Percentiles rank a stretch among this genome's conserved stretches.
Evolutionary conservation across 2,797 vertebrate genomes (phyloP).

Genomic region (Centroberyx gerrardi): DNA sequence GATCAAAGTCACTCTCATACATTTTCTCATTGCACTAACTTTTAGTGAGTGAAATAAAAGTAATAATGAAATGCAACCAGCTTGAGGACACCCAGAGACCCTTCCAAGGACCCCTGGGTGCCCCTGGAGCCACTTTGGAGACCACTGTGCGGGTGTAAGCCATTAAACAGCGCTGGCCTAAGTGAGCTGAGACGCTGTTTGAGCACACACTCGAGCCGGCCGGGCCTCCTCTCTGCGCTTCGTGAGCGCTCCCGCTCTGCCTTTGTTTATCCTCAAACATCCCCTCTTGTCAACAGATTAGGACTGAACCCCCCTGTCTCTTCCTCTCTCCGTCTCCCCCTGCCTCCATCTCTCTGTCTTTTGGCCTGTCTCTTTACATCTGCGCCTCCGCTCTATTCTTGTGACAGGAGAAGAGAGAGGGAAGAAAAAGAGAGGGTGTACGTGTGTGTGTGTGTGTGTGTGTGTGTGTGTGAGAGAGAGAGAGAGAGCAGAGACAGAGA

Average conservation of each 20-base stretch:
- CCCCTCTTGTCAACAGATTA: constrained; percentile 78
- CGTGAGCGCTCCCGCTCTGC: constrained; percentile 51
- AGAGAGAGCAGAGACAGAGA: not conserved
- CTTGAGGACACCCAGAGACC: not conserved
- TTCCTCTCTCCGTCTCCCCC: constrained; percentile 69
- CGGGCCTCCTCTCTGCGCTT: constrained; percentile 33
- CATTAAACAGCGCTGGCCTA: constrained; percentile 65
- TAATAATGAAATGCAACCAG: constrained; percentile 1
- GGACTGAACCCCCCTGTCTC: constrained; percentile 73
- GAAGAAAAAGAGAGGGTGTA: constrained; percentile 20
- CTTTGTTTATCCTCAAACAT: constrained; percentile 78
- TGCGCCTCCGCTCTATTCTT: constrained; percentile 59
- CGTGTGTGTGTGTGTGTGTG: constrained; percentile 5
- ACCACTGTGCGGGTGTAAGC: constrained; percentile 52
- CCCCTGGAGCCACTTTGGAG: constrained; percentile 47
- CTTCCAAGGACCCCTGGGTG: constrained; percentile 1
- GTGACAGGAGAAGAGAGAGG: constrained; percentile 54
- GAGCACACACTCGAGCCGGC: constrained; percentile 37
- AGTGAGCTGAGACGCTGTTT: constrained; percentile 49
- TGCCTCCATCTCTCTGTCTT: constrained; percentile 73
- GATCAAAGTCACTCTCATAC: constrained; percentile 13
- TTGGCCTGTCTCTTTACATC: constrained; percentile 78
- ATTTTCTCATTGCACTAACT: not conserved
- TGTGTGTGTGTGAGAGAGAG: constrained; percentile 6
- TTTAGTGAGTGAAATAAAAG: not conserved